Conservation (phyloP, 92 coral and sea anemone genomes). For the Pocillopora meandrina region DNA sequence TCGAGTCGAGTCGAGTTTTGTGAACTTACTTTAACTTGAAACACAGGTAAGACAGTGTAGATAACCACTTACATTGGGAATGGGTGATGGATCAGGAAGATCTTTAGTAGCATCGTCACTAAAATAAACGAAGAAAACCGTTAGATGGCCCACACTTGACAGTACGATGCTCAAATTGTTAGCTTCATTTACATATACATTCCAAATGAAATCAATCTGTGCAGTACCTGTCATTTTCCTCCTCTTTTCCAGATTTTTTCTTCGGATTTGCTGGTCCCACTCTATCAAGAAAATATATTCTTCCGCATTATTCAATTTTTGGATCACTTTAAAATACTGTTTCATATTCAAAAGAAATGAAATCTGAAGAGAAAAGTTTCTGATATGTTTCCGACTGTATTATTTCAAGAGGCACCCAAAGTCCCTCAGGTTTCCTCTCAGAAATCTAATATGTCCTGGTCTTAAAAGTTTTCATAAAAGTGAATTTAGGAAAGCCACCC, state of each 20-base stretch:
- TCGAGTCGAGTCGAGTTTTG: too few species aligned
- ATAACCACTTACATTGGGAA: conserved; percentile 67
- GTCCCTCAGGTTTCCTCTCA: too few species aligned
- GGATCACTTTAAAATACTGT: too few species aligned
- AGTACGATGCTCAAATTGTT: background rate
- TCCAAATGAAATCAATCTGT: background rate
- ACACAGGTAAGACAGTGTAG: too few species aligned
- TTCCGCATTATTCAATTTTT: background rate
- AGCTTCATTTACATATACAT: background rate
- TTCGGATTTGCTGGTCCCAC: conserved; percentile 42
- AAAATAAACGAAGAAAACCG: background rate
- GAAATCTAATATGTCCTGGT: background rate
- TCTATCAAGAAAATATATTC: background rate
- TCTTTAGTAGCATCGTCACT: conserved; percentile 95
- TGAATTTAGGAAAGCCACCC: background rate
- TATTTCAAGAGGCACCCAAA: too few species aligned
- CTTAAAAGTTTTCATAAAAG: background rate
- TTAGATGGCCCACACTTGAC: background rate
- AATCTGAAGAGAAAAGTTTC: too few species aligned
- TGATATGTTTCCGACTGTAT: too few species aligned
- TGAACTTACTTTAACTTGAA: background rate
- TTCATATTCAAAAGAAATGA: too few species aligned
- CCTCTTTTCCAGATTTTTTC: conserved; percentile 75
- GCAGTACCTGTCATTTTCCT: conserved; percentile 42
- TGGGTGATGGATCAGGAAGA: conserved; percentile 89